Base-by-base conservation (phyloP, 2,888 invertebrate genomes). In the Drosophila colorata region DNA sequence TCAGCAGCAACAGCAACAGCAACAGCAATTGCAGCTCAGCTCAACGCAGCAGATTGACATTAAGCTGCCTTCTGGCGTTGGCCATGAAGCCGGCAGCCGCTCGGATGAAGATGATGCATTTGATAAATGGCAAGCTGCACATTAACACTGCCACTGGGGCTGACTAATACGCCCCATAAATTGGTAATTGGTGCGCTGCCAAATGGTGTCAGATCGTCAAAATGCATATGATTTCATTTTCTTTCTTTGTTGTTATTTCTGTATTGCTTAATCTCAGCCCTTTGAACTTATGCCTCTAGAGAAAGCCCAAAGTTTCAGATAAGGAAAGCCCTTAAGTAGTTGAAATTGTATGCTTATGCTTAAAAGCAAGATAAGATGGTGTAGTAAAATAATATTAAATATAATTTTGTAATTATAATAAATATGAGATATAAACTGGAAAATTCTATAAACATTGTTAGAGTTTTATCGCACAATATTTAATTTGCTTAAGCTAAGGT, bases 1-100 rank as follows among this genome's bases (percentile, higher is more conserved):
- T 20, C 69, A 64, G 33, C 68, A 69, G 37, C 46, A 44, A 4
- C 46, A 38, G 13, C 61, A 64, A 48, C 75, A 8, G 28, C 28
- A 28, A 28, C 28, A 72, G 58, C 64, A 67, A 57, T 64, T 78
- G 61, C 63, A 63, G 57, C 73, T 64, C 64, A 76, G 59, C 59
- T 57, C 47, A 65, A 53, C 35, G 44, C 46, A 70, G 44, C 76
- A 74, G 85, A 84, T 83, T 83, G 82, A 83, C 87, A 84, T 84
- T 83, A 84, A 82, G 87, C 87, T 69, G 82, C 66, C 66, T 66
- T 69, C 49, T 71, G 67, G 18, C 57, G 46, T 40, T 60, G 74
- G 71, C 76, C 74, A 57, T 74, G 75, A 69, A 61, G 65, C 65
- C 37, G 66, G 48, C 47, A 52, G 28, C 46, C 53, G 53, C 20